Evolutionary conservation across 2,797 vertebrate species (phyloP).

Genomic region (Spea hammondii): DNA sequence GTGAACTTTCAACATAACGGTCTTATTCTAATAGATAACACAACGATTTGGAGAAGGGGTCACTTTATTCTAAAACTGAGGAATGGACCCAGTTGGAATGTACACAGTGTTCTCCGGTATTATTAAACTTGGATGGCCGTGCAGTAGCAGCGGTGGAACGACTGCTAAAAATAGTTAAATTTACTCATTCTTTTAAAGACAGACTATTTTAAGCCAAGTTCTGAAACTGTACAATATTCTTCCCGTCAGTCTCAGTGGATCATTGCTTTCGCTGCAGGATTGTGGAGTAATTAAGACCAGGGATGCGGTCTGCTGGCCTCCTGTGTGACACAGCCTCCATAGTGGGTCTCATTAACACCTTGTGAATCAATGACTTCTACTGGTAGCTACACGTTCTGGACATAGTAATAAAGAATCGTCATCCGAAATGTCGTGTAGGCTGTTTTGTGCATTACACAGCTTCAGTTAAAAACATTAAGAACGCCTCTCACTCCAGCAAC

Average conservation of each 20-base stretch:
- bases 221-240: neutral
- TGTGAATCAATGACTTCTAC: no score
- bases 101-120: neutral
- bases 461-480: no score
- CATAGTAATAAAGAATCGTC: no score
- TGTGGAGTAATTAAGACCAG: neutral
- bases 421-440: no score
- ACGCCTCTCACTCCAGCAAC: no score
- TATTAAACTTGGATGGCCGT: neutral
- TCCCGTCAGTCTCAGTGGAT: neutral
- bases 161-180: neutral
- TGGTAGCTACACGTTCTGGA: no score
- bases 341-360: neutral
- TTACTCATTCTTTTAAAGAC: neutral
- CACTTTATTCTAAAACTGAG: no score
- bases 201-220: neutral
- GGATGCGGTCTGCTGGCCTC: neutral
- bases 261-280: neutral
- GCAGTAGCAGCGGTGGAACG: neutral
- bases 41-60: no score
- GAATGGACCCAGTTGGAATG: neutral
- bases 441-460: no score
- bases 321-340: neutral
- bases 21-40: no score
- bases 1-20: no score